Evolutionary conservation across 2,888 invertebrate species (phyloP), one percentile per base, ranked within the genome.

Genomic region (Adelphocoris suturalis): DNA sequence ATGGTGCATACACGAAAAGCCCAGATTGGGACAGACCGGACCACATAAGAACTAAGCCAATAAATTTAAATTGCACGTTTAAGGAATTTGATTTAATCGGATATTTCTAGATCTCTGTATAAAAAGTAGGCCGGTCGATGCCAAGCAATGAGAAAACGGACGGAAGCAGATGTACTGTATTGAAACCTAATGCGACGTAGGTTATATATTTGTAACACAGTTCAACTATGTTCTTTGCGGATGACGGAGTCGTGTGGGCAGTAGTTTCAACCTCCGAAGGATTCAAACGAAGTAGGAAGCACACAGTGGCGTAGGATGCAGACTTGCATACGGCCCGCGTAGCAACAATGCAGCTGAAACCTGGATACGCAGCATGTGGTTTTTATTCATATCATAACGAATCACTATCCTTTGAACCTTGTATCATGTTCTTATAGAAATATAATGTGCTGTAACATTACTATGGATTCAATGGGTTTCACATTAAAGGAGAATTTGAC

Each of bases 101-200:
- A 12, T 23, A 19, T 57, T 0, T 55, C 85, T 55, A 97, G 92
- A 97, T 95, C 94, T 98, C 98, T 0, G 97, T 97, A 92, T 97
- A 97, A 94, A 97, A 98, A 0, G 97, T 96, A 0, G 96, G 96
- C 92, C 98, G 94, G 93, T 97, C 96, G 92, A 98, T 97, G 91
- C 95, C 95, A 81, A 98, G 93, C 92, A 96, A 93, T 82, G 95
- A 94, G 93, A 98, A 98, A 48, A 97, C 94, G 92, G 96, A 95
- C 0, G 98, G 98, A 91, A 97, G 94, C 81, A 96, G 93, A 93
- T 96, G 97, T 0, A 96, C 95, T 0, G 96, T 96, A 93, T 96
- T 96, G 92, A 98, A 95, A 0, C 98, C 97, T 78, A 98, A 96
- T 92, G 96, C 94, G 7, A 95, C 95, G 93, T 97, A 98, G 46